These are phyloP conservation scores for Clinocottus analis DNA, from an alignment of 2,113 vertebrate species.

Conservation along the genomic window DNA sequence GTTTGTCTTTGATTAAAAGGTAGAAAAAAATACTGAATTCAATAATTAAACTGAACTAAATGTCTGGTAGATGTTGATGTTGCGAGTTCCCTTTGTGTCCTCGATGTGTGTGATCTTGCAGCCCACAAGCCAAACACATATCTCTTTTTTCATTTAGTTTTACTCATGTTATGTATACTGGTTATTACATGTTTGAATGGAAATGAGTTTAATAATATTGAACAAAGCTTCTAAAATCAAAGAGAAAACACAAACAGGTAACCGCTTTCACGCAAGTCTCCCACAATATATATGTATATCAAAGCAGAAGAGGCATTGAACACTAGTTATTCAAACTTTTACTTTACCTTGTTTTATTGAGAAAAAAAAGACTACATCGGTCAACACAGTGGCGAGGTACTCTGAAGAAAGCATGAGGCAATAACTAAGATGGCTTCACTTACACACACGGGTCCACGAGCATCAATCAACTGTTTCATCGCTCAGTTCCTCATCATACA, in stretches of 20 bases:
- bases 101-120: background rate
- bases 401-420: conserved; percentile 51
- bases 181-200: background rate
- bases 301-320: background rate
- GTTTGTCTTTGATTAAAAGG: background rate
- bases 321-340: background rate
- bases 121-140: background rate
- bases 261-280: background rate
- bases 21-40: background rate
- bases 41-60: background rate
- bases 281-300: background rate
- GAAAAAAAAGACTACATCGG: conserved; percentile 52
- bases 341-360: conserved; percentile 64
- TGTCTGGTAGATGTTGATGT: background rate
- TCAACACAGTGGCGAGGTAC: conserved; percentile 64
- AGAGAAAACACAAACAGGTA: background rate
- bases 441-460: conserved; percentile 15
- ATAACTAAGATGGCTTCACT: conserved; percentile 26
- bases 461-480: conserved; percentile 25
- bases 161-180: background rate
- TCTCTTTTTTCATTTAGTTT: background rate
- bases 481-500: conserved; percentile 42
- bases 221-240: background rate
- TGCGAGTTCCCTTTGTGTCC: background rate
- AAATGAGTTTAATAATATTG: background rate